phyloP scores from a whole-genome alignment of 2,888 invertebrate species.

The Clunio marinus region DNA sequence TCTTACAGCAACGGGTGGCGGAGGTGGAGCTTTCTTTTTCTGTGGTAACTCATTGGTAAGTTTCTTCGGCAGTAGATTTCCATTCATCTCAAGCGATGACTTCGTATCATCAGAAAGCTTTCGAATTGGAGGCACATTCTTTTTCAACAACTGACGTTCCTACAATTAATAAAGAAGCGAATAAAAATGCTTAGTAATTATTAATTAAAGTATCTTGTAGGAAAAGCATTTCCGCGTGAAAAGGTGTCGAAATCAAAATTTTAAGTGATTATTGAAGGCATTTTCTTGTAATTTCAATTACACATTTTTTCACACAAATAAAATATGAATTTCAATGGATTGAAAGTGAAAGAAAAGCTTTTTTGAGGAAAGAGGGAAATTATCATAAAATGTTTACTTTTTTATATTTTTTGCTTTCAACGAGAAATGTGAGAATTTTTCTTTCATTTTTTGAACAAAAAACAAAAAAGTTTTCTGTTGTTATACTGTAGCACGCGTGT shows the following conservation, averaged over 20 bases:
- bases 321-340: background rate
- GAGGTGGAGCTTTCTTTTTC: conserved; percentile 47
- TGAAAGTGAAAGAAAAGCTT: conserved; percentile 1
- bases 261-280: background rate
- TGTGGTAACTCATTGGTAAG: background rate
- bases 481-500: too few species aligned
- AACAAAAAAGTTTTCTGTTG: too few species aligned
- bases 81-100: too few species aligned
- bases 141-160: conserved; percentile 24
- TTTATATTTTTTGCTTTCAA: background rate
- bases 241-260: background rate
- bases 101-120: too few species aligned
- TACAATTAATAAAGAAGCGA: background rate
- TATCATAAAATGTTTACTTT: background rate
- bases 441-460: background rate
- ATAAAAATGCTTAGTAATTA: too few species aligned
- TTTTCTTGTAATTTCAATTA: too few species aligned
- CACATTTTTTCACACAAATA: background rate
- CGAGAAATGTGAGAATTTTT: background rate
- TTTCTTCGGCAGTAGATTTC: too few species aligned
- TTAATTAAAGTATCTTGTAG: background rate
- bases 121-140: conserved; percentile 5
- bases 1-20: conserved; percentile 62
- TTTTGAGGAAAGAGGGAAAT: background rate
- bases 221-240: background rate